A percentile compares a stretch with the other conserved stretches of the same genome.
Conservation (phyloP, 1,140 invertebrate species). For the Caligus rogercresseyi region DNA sequence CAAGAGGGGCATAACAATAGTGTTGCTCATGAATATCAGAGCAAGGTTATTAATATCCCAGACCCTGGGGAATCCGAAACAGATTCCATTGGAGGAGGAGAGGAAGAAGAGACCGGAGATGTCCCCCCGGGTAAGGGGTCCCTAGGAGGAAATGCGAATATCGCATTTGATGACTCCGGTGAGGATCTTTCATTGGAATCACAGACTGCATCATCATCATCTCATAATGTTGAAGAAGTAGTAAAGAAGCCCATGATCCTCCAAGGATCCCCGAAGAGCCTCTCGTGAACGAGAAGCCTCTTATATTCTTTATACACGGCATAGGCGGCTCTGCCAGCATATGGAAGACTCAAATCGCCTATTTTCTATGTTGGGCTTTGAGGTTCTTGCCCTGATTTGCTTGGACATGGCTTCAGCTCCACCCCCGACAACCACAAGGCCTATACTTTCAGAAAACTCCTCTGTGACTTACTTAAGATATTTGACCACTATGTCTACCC, state of each 20-base stretch:
- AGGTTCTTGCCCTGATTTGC: conserved; percentile 49
- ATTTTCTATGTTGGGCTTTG: conserved; percentile 41
- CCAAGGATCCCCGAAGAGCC: background rate
- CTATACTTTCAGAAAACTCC: conserved; percentile 45
- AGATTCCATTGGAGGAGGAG: background rate
- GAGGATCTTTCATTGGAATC: background rate
- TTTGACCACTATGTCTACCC: conserved; percentile 39
- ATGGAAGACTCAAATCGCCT: conserved; percentile 43
- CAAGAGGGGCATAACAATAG: background rate
- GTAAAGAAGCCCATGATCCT: background rate
- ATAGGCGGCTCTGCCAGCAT: conserved; percentile 49
- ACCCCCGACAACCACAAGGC: conserved; percentile 37
- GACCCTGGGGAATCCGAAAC: background rate
- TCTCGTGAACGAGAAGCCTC: background rate
- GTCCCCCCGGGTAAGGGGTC: background rate
- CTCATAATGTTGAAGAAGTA: background rate
- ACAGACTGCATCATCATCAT: background rate
- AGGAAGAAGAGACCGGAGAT: background rate
- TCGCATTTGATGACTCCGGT: conserved; percentile 5
- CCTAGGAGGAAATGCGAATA: background rate
- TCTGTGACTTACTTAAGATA: conserved; percentile 40
- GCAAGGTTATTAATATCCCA: background rate
- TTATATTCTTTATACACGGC: conserved; percentile 48
- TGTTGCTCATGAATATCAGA: background rate
- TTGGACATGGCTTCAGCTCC: conserved; percentile 51